These are phyloP conservation scores for Phasia obesa DNA, from an alignment of 2,888 invertebrate species.

Conservation along the genomic window DNA sequence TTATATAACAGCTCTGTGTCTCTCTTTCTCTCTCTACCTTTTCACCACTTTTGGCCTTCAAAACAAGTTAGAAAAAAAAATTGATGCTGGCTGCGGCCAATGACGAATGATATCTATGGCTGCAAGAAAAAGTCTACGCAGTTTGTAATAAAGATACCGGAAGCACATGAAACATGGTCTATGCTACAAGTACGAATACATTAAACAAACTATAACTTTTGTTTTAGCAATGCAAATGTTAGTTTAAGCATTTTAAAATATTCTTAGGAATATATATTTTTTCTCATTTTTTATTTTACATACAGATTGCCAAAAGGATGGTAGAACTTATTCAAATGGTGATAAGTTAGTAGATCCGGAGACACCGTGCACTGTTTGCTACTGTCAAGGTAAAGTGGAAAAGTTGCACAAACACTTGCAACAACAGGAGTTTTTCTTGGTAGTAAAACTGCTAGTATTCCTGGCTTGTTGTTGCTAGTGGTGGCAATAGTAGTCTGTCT, in stretches of 20 bases:
- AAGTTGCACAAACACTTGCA: conserved; percentile 52
- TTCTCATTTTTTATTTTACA: conserved; percentile 71
- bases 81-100: background rate
- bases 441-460: conserved; percentile 1
- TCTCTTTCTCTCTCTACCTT: too few species aligned
- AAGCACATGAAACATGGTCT: conserved; percentile 7
- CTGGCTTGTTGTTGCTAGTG: conserved; percentile 23
- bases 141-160: background rate
- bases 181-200: background rate
- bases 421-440: background rate
- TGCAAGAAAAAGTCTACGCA: background rate
- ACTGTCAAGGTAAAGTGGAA: conserved; percentile 85
- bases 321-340: conserved; percentile 89
- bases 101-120: conserved; percentile 24
- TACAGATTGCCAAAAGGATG: conserved; percentile 90
- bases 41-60: background rate
- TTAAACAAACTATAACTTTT: conserved; percentile 23
- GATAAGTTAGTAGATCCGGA: conserved; percentile 88
- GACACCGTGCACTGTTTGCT: conserved; percentile 90
- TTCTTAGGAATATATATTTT: conserved; percentile 35
- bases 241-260: conserved; percentile 57
- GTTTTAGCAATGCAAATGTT: conserved; percentile 74
- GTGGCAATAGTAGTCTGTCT: conserved; percentile 7
- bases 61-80: conserved; percentile 10
- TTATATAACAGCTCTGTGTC: too few species aligned